These are phyloP conservation scores for Ephialtes manifestator DNA, from an alignment of 2,888 invertebrate genomes.

Conservation along the genomic window DNA sequence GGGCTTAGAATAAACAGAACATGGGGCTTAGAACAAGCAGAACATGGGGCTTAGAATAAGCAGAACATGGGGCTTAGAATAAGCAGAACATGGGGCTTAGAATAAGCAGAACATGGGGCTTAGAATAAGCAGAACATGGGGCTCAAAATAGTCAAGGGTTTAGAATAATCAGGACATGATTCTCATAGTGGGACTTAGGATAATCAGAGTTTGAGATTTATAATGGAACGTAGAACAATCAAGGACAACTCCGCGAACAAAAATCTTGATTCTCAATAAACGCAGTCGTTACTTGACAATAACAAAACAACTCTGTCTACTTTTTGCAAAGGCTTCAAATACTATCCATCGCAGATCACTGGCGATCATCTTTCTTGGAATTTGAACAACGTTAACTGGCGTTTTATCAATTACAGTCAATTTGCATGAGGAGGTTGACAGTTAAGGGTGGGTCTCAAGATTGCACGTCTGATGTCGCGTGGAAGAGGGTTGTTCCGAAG, in stretches of 20 bases:
- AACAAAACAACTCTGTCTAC: not conserved
- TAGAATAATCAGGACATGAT: too few relatives aligned
- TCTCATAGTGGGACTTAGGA: too few relatives aligned
- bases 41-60: too few relatives aligned
- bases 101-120: too few relatives aligned
- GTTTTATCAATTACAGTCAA: constrained; percentile 12
- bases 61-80: too few relatives aligned
- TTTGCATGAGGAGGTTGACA: constrained; percentile 3
- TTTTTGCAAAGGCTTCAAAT: not conserved
- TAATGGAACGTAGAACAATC: too few relatives aligned
- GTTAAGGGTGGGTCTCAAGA: constrained; percentile 10
- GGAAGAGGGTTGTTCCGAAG: constrained; percentile 20
- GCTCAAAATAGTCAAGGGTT: too few relatives aligned
- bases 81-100: too few relatives aligned
- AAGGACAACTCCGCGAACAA: not conserved
- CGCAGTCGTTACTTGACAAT: not conserved
- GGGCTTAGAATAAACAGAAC: too few relatives aligned
- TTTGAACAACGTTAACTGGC: not conserved
- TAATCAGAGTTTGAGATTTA: too few relatives aligned
- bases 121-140: too few relatives aligned
- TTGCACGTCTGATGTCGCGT: constrained; percentile 37
- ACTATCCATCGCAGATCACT: not conserved
- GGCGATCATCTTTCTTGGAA: not conserved
- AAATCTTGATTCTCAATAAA: not conserved
- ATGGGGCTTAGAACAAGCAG: too few relatives aligned